Evolutionary conservation across 1,140 invertebrate genomes (phyloP), one percentile per base, ranked within the genome.

Genomic region (Brachionus angularis): DNA sequence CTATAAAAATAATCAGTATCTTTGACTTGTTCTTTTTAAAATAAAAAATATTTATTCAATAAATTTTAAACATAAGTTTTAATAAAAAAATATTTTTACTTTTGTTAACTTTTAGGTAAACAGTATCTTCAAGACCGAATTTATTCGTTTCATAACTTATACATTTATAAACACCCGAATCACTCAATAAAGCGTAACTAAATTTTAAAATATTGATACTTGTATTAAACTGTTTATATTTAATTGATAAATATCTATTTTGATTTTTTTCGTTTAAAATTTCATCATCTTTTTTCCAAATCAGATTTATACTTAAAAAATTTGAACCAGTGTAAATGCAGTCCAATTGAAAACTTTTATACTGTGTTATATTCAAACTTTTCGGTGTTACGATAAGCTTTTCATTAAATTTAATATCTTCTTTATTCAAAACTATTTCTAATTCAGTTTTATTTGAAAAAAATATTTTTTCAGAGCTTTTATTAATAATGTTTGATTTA

Each of bases 121-220:
- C n/a, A n/a, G n/a, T n/a, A n/a, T n/a, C n/a, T n/a, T n/a, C n/a
- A n/a, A n/a, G n/a, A n/a, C n/a, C n/a, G n/a, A n/a, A n/a, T n/a
- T n/a, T n/a, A n/a, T n/a, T n/a, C n/a, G n/a, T n/a, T n/a, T n/a
- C 3, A 29, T 14, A 18, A 25, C 16, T 16, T 39, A 14, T 2
- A 23, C 53, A 58, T 39, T 58, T 58, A 23, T 58, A 58, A 10
- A 23, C 12, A 39, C 53, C 53, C 8, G 53, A 58, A n/a, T 58
- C 53, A 39, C 23, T 58, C 12, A 1, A 10, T 3, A 58, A 5
- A 29, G 53, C 53, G 39, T 39, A 58, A 2, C 33, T 39, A 58
- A 58, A 58, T 18, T 58, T 58, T 23, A 58, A 3, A 29, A 58
- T 58, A 5, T 23, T n/a, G 1, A 58, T 25, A 58, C 25, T 21